Evolutionary conservation across 2,888 invertebrate species (phyloP), one percentile per base, ranked within the genome.

Genomic region (Digitonthophagus gazella): DNA sequence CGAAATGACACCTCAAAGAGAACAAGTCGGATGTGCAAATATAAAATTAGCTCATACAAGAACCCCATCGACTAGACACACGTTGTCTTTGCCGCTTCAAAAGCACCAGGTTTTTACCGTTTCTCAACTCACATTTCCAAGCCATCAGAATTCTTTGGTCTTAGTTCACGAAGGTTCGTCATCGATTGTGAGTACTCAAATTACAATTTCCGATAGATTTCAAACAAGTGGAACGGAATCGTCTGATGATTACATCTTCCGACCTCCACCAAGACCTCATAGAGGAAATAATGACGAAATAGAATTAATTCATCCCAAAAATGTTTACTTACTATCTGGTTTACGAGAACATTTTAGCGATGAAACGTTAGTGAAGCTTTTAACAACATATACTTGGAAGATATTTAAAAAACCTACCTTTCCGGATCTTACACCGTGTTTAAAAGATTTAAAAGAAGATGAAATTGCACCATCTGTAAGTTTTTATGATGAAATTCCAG

Each of bases 331-430:
- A 16, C 66, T 67, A 57, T 67, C 67, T 14, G 70, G 70, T 3
- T 63, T 70, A 8, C 65, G 70, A 18, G 56, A 66, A 56, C 70
- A 70, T 66, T 11, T 66, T 5, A 67, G 67, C 2, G 44, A 67
- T 18, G 28, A 56, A 18, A 64, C 58, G n/a, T 58, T 67, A 18
- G 20, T 70, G 14, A 57, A 63, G 55, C 56, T 70, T 6, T 58
- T 22, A 3, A 67, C 67, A 5, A 22, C 67, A n/a, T 65, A 15
- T 54, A 65, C 61, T 15, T 28, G 58, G 66, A 55, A 19, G 11
- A 65, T 20, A 22, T 6, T 61, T 0, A 15, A 20, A 11, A 11
- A 14, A 15, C 56, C 22, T 15, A 58, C n/a, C 3, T 6, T 20
- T 2, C 15, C 61, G 15, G 56, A 63, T 1, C 28, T 56, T 3